Evolutionary conservation across 1,140 invertebrate genomes (phyloP).

Genomic region (Drosophila willistoni): DNA sequence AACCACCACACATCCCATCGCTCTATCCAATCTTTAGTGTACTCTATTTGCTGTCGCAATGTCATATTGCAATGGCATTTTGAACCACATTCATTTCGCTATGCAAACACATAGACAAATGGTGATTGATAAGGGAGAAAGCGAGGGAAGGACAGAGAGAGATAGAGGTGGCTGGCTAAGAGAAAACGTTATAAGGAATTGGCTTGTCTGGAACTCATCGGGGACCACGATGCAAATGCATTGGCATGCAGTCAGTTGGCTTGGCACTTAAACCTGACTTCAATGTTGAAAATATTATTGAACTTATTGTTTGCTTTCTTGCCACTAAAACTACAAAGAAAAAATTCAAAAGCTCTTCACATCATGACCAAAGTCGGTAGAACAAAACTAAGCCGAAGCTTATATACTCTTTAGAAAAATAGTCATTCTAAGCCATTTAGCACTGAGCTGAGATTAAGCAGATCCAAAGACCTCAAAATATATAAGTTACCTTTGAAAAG

Average conservation of each 20-base stretch:
- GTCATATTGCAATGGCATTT: conserved; percentile 68
- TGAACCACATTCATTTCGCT: conserved; percentile 69
- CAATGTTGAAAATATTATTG: conserved; percentile 75
- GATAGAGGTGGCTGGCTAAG: too few relatives aligned
- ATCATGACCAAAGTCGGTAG: too few relatives aligned
- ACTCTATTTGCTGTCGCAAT: conserved; percentile 53
- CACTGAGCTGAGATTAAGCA: too few relatives aligned
- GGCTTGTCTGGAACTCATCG: conserved; percentile 30
- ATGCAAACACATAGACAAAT: conserved; percentile 37
- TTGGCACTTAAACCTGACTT: conserved; percentile 68
- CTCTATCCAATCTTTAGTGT: conserved; percentile 11
- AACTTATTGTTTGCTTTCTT: conserved; percentile 48
- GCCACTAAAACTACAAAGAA: too few relatives aligned
- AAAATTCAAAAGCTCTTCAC: too few relatives aligned
- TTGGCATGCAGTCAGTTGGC: conserved; percentile 44
- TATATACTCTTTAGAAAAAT: too few relatives aligned
- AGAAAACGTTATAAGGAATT: neutral
- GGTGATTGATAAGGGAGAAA: neutral
- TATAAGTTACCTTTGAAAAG: too few relatives aligned
- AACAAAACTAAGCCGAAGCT: too few relatives aligned
- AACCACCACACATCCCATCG: neutral
- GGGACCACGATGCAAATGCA: conserved; percentile 56
- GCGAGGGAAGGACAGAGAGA: too few relatives aligned
- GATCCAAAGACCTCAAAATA: too few relatives aligned
- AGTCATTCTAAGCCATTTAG: too few relatives aligned